Conservation (phyloP, 1,140 invertebrate genomes). For the Pseudomyrmex cubaensis region DNA sequence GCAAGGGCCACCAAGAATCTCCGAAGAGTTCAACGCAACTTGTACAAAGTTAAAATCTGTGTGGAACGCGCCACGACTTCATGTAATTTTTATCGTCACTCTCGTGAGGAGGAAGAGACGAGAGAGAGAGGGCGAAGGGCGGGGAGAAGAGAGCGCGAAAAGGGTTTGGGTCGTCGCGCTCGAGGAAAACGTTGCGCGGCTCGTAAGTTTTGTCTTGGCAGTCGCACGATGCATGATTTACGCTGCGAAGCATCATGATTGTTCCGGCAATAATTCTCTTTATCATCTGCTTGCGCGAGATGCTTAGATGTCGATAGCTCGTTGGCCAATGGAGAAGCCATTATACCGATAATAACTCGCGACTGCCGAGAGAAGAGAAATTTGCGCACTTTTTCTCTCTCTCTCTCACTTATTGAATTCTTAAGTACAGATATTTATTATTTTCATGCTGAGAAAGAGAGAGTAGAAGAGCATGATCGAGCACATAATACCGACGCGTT, state of each 20-base stretch:
- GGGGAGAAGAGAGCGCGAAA: background rate
- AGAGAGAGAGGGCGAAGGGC: background rate
- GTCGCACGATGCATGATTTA: constrained; percentile 59
- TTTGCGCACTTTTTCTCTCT: too few species aligned
- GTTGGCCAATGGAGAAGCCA: constrained; percentile 47
- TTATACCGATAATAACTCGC: constrained; percentile 54
- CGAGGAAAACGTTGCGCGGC: background rate
- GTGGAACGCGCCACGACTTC: constrained; percentile 4
- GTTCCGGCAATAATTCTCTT: constrained; percentile 47
- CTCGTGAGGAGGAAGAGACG: background rate
- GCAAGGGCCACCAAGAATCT: background rate
- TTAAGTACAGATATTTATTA: background rate
- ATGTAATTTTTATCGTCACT: constrained; percentile 31
- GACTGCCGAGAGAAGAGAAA: constrained; percentile 23
- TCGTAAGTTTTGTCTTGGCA: constrained; percentile 42
- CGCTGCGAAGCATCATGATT: constrained; percentile 33
- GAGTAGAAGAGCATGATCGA: constrained; percentile 11
- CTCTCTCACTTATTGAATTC: background rate
- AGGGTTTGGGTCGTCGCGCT: background rate
- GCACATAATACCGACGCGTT: constrained; percentile 9
- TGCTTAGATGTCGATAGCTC: constrained; percentile 59
- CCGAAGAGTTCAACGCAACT: background rate
- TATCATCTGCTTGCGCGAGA: constrained; percentile 47
- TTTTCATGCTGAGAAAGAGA: background rate
- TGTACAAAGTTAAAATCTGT: constrained; percentile 31